Evolutionary conservation across 2,797 vertebrate species (phyloP).

Genomic region (Lycodopsis pacificus): DNA sequence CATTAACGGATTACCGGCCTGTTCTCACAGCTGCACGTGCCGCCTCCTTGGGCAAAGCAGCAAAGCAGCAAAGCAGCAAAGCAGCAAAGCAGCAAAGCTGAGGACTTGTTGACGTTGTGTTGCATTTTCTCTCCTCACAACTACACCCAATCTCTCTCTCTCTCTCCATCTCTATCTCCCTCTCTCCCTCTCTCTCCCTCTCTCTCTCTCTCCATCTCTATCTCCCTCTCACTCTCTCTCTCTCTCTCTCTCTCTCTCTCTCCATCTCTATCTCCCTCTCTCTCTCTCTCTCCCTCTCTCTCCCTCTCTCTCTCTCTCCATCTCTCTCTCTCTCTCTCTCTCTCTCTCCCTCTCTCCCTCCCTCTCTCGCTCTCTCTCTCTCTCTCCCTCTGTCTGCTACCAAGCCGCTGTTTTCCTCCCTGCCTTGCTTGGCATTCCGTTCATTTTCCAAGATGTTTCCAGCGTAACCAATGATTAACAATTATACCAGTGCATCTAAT

Average conservation of each 20-base stretch:
- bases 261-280: neutral
- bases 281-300: neutral
- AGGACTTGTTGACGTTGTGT: slow-evolving; percentile 47
- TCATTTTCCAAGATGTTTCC: slow-evolving; percentile 82
- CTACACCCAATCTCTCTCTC: neutral
- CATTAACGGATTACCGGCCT: slow-evolving; percentile 63
- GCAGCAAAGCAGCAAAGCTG: slow-evolving; percentile 18
- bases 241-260: neutral
- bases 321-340: neutral
- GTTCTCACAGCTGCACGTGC: slow-evolving; percentile 39
- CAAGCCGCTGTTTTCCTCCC: slow-evolving; percentile 57
- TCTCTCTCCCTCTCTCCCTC: neutral
- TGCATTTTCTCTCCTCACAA: slow-evolving; percentile 40
- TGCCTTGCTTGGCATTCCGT: slow-evolving; percentile 80
- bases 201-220: neutral
- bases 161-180: neutral
- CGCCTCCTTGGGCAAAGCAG: slow-evolving; percentile 48
- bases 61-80: slow-evolving; percentile 38
- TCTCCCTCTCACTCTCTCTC: neutral
- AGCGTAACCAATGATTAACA: slow-evolving; percentile 86
- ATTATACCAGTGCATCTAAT: slow-evolving; percentile 87
- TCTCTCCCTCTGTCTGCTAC: slow-evolving; percentile 24
- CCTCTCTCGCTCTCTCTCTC: neutral
- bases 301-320: neutral
- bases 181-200: neutral